Percentiles rank a stretch among this genome's conserved stretches.
These are phyloP conservation scores for Zygaena filipendulae DNA, from an alignment of 2,888 invertebrate species.

Conservation along the genomic window DNA sequence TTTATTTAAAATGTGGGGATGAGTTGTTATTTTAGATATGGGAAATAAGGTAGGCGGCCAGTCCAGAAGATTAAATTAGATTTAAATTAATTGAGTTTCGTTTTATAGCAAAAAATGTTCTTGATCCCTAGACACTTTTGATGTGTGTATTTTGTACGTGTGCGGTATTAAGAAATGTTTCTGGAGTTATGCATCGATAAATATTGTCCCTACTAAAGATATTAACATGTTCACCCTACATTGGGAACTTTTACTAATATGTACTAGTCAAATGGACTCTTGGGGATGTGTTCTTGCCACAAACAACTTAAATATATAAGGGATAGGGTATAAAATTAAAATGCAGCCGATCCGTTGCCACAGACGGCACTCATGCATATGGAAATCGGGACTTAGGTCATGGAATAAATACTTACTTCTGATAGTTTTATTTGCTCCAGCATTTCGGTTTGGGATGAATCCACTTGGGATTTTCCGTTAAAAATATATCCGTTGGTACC, in stretches of 20 bases:
- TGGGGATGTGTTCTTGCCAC: conserved; percentile 38
- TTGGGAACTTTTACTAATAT: conserved; percentile 64
- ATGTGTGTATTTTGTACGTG: too few species aligned
- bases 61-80: too few species aligned
- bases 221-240: conserved; percentile 34
- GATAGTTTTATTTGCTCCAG: conserved; percentile 24
- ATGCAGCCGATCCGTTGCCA: not conserved
- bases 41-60: too few species aligned
- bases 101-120: too few species aligned
- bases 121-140: too few species aligned
- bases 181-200: too few species aligned
- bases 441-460: conserved; percentile 7
- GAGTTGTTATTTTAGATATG: too few species aligned
- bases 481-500: too few species aligned
- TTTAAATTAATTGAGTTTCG: too few species aligned
- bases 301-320: conserved; percentile 31
- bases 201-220: too few species aligned
- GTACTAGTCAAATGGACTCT: conserved; percentile 65
- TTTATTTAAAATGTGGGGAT: too few species aligned
- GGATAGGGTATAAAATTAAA: conserved; percentile 28
- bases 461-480: not conserved
- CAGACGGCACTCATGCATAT: conserved; percentile 56
- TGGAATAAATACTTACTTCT: conserved; percentile 36
- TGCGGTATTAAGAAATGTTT: too few species aligned
- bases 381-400: conserved; percentile 58